Percentiles rank a stretch among this genome's conserved stretches.
Conservation (phyloP, 2,888 invertebrate genomes). For the Hylaea fasciaria region DNA sequence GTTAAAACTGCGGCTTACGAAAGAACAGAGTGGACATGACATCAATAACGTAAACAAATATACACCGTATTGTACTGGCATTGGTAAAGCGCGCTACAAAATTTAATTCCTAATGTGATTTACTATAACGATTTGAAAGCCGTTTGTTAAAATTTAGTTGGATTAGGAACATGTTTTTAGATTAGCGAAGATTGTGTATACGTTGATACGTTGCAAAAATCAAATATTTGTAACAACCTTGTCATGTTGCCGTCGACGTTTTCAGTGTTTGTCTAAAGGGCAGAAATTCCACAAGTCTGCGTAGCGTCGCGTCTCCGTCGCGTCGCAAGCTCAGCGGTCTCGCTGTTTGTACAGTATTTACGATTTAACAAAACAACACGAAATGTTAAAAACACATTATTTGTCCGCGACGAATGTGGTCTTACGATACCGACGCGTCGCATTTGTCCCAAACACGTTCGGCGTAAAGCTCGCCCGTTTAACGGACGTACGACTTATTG, state of each 20-base stretch:
- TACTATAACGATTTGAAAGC: no score
- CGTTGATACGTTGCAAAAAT: no score
- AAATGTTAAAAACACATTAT: conserved; percentile 85
- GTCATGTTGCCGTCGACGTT: conserved; percentile 18
- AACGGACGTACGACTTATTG: conserved; percentile 77
- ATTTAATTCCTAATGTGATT: no score
- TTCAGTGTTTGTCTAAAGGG: conserved; percentile 66
- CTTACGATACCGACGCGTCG: conserved; percentile 74
- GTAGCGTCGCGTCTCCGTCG: conserved; percentile 38
- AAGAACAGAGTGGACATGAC: conserved; percentile 58
- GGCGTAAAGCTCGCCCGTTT: conserved; percentile 70
- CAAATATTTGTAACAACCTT: no score
- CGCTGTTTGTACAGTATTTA: conserved; percentile 82
- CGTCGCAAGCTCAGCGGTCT: conserved; percentile 52
- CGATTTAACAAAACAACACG: conserved; percentile 85
- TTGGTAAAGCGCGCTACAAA: background rate
- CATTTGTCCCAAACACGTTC: conserved; percentile 82
- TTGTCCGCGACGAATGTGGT: conserved; percentile 83
- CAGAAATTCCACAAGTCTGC: conserved; percentile 70
- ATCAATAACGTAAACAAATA: background rate
- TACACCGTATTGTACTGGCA: background rate
- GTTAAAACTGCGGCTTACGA: conserved; percentile 68
- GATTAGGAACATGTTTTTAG: no score
- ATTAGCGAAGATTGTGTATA: no score
- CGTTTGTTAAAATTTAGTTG: no score